A percentile compares a stretch with the other conserved stretches of the same genome.
Conservation (phyloP, 2,888 invertebrate species). For the Diarsia mendica region DNA sequence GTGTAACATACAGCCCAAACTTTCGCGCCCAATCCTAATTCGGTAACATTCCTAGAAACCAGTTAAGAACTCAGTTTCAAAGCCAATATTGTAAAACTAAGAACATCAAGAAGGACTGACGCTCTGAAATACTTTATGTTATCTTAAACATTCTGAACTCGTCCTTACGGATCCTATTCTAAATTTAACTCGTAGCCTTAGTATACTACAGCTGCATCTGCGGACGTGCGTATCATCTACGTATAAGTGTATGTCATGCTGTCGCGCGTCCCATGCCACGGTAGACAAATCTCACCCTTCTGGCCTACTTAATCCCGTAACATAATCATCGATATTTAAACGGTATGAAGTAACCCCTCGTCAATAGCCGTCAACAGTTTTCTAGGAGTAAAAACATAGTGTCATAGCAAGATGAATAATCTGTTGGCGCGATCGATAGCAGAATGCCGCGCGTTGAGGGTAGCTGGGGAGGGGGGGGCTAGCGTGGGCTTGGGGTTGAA, state of each 20-base stretch:
- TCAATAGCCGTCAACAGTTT: conserved; percentile 54
- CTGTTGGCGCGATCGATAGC: conserved; percentile 88
- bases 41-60: conserved; percentile 1
- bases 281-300: conserved; percentile 19
- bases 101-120: conserved; percentile 7
- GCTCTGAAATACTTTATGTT: neutral
- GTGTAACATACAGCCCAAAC: neutral
- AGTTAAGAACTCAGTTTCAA: conserved; percentile 27
- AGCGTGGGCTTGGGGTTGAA: conserved; percentile 62
- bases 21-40: conserved; percentile 4
- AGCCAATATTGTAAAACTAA: conserved; percentile 9
- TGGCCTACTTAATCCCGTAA: neutral
- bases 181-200: conserved; percentile 51
- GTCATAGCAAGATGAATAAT: conserved; percentile 87
- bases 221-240: conserved; percentile 15
- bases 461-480: conserved; percentile 66
- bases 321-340: conserved; percentile 8
- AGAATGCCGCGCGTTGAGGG: conserved; percentile 76
- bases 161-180: conserved; percentile 37
- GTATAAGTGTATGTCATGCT: neutral
- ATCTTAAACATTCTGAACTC: conserved; percentile 23
- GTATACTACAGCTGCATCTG: conserved; percentile 26
- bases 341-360: conserved; percentile 30
- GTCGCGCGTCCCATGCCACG: conserved; percentile 1
- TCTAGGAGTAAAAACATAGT: conserved; percentile 70